phyloP scores from a whole-genome alignment of 2,113 vertebrate species.

The Festucalex cinctus region DNA sequence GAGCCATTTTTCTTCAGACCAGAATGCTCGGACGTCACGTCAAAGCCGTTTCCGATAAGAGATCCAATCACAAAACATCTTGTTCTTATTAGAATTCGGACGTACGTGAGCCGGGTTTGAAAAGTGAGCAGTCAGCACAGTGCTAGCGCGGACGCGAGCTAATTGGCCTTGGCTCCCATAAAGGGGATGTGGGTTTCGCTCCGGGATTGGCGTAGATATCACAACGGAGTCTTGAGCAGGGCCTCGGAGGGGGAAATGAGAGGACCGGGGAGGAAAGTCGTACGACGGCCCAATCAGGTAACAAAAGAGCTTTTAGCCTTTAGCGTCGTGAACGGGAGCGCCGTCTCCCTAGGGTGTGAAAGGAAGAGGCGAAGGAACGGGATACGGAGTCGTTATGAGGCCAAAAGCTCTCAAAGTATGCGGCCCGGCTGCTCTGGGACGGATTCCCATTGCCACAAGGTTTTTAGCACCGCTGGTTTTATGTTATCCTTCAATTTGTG shows the following conservation, averaged over 20 bases:
- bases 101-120: conserved; percentile 32
- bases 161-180: conserved; percentile 57
- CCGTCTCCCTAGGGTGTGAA: conserved; percentile 42
- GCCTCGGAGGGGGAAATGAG: conserved; percentile 27
- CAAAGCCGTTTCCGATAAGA: conserved; percentile 40
- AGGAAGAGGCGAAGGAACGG: conserved; percentile 22
- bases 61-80: conserved; percentile 42
- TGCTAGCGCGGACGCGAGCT: conserved; percentile 38
- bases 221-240: conserved; percentile 26
- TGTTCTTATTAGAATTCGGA: conserved; percentile 49
- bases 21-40: conserved; percentile 31
- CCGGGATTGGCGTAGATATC: conserved; percentile 17
- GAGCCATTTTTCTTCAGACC: conserved; percentile 5
- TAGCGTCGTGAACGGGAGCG: conserved; percentile 20
- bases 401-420: conserved; percentile 43
- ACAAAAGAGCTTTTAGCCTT: conserved; percentile 52
- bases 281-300: conserved; percentile 52
- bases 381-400: conserved; percentile 37
- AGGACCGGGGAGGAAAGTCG: conserved; percentile 42
- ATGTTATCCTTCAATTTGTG: conserved; percentile 68
- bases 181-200: conserved; percentile 60
- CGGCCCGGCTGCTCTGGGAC: conserved; percentile 34
- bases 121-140: conserved; percentile 52
- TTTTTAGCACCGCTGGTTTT: conserved; percentile 64
- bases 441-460: conserved; percentile 35